Evolutionary conservation across 2,113 vertebrate genomes (phyloP).

Genomic region (Notothenia coriiceps): DNA sequence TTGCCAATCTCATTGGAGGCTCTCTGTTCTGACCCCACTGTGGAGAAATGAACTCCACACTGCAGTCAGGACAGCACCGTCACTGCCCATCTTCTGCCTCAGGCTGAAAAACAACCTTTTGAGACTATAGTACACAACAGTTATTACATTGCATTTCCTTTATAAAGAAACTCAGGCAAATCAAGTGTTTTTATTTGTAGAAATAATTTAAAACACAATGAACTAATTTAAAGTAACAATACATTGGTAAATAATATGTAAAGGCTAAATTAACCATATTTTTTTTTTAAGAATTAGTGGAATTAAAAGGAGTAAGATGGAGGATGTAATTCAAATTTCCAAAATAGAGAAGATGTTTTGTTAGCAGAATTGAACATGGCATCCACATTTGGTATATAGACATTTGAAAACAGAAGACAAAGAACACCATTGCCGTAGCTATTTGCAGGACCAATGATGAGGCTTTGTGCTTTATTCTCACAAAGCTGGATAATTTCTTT

Average conservation of each 20-base stretch:
- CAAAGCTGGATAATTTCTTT: background rate
- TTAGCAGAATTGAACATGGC: background rate
- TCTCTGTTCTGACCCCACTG: background rate
- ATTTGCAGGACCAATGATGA: background rate
- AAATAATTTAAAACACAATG: background rate
- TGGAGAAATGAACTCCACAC: background rate
- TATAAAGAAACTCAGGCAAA: background rate
- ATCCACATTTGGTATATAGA: background rate
- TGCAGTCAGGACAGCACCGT: background rate
- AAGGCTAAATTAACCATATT: background rate
- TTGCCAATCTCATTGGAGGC: constrained; percentile 16
- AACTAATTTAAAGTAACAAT: background rate
- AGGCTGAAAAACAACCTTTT: background rate
- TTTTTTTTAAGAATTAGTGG: background rate
- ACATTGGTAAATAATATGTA: background rate
- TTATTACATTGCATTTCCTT: background rate
- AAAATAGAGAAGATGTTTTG: too few species aligned
- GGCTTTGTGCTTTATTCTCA: background rate
- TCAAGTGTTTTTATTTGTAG: background rate
- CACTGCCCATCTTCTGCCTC: background rate
- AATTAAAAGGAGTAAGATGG: background rate
- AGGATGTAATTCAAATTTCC: too few species aligned
- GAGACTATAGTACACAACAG: background rate
- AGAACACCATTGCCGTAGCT: background rate
- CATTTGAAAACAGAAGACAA: background rate